These are phyloP conservation scores for Drosophila leonis DNA, from an alignment of 2,888 invertebrate genomes.

Conservation along the genomic window DNA sequence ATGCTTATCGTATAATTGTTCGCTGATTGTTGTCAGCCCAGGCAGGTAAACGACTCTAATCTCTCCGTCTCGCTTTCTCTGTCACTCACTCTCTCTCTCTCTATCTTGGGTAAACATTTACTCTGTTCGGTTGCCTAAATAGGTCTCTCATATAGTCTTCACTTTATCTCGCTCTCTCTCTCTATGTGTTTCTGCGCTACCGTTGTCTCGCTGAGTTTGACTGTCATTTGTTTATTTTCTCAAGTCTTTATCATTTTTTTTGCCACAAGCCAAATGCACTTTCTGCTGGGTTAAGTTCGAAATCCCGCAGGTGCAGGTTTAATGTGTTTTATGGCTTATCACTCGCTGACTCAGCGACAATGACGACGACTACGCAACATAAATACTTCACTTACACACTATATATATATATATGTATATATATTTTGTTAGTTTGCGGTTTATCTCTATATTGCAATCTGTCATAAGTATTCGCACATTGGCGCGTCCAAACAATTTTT, in stretches of 20 bases:
- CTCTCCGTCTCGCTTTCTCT: slow-evolving; percentile 10
- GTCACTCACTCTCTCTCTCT: slow-evolving; percentile 1
- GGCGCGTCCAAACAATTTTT: slow-evolving; percentile 34
- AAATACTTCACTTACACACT: slow-evolving; percentile 36
- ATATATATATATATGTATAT: background rate
- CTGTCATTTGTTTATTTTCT: slow-evolving; percentile 45
- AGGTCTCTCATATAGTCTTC: slow-evolving; percentile 6
- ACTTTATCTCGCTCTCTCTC: background rate
- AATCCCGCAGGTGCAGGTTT: slow-evolving; percentile 37
- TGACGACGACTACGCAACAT: background rate
- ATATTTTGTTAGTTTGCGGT: slow-evolving; percentile 1
- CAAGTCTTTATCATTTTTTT: slow-evolving; percentile 44
- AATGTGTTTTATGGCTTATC: slow-evolving; percentile 41
- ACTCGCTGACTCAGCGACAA: slow-evolving; percentile 27
- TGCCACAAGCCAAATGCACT: slow-evolving; percentile 35
- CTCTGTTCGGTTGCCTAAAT: slow-evolving; percentile 3
- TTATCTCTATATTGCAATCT: slow-evolving; percentile 11
- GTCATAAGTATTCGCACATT: slow-evolving; percentile 34
- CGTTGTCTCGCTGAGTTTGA: slow-evolving; percentile 17
- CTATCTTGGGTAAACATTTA: slow-evolving; percentile 3
- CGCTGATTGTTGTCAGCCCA: slow-evolving; percentile 69
- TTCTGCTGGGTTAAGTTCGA: slow-evolving; percentile 3
- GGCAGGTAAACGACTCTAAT: slow-evolving; percentile 59
- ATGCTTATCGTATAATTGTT: slow-evolving; percentile 72
- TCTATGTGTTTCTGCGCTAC: slow-evolving; percentile 24